phyloP scores from a whole-genome alignment of 2,797 vertebrate genomes.

The Hoplostethus mediterraneus region DNA sequence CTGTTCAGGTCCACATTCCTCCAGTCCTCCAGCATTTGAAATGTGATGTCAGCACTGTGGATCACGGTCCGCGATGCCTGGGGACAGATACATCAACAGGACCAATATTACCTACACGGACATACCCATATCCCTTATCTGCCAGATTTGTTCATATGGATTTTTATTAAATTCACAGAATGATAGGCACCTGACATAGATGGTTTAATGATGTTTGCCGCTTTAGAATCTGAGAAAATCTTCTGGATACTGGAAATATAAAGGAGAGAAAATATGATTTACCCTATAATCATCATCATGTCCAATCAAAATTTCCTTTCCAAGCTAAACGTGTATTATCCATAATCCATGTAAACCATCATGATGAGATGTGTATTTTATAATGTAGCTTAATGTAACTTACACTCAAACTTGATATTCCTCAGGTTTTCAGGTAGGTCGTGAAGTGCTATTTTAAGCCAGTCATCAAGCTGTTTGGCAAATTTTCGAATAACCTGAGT shows the following conservation, averaged over 20 bases:
- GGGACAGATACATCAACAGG: constrained; percentile 54
- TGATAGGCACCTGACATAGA: constrained; percentile 93
- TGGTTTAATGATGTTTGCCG: constrained; percentile 98
- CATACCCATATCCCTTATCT: constrained; percentile 65
- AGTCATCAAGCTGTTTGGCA: constrained; percentile 98
- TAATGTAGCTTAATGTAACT: constrained; percentile 58
- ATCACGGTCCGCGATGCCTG: constrained; percentile 98
- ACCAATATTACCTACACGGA: constrained; percentile 54
- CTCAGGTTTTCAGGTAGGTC: constrained; percentile 97
- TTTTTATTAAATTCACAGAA: constrained; percentile 61
- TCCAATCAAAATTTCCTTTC: not conserved
- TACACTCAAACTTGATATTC: constrained; percentile 98
- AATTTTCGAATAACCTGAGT: constrained; percentile 99
- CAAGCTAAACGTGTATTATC: not conserved
- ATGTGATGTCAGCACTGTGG: constrained; percentile 99
- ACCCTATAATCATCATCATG: not conserved
- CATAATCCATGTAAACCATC: not conserved
- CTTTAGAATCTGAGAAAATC: constrained; percentile 98
- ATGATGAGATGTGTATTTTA: not conserved
- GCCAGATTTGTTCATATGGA: constrained; percentile 60
- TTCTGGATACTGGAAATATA: constrained; percentile 92
- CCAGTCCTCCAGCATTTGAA: constrained; percentile 99
- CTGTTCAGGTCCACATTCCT: constrained; percentile 99
- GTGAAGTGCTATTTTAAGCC: constrained; percentile 97
- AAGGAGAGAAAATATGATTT: constrained; percentile 10